These are phyloP conservation scores for Nettapus auritus DNA, from an alignment of 2,113 vertebrate genomes.

Conservation along the genomic window DNA sequence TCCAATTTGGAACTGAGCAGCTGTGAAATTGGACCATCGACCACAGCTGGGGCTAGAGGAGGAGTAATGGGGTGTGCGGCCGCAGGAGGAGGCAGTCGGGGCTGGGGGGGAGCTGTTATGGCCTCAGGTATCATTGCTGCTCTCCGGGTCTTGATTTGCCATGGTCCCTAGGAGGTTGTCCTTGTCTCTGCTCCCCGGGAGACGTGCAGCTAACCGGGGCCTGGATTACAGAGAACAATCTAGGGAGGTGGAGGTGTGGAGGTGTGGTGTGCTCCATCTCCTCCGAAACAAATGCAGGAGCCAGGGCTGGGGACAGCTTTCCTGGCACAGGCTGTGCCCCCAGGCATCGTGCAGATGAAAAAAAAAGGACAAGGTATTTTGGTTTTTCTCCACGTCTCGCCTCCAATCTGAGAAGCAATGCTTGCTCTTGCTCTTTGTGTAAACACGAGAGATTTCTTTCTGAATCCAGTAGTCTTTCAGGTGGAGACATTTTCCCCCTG, in stretches of 20 bases:
- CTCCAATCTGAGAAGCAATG: neutral
- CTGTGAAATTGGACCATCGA: slow-evolving; percentile 74
- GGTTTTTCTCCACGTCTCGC: neutral
- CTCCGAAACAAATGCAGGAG: accelerated
- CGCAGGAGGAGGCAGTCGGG: neutral
- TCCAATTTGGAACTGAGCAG: slow-evolving; percentile 67
- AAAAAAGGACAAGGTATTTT: neutral
- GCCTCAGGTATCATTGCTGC: accelerated
- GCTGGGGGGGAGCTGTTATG: neutral
- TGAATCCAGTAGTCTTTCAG: neutral
- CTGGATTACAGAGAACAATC: neutral
- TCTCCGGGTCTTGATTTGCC: accelerated
- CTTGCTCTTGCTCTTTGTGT: neutral
- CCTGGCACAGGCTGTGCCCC: neutral
- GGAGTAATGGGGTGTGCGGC: neutral
- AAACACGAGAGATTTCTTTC: neutral
- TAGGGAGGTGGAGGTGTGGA: neutral
- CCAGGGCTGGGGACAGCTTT: neutral
- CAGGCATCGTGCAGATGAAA: neutral
- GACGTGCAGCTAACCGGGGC: accelerated
- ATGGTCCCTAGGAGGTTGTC: accelerated
- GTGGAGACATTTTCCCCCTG: neutral
- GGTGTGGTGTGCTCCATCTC: neutral
- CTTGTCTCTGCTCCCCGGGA: neutral
- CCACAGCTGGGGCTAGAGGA: slow-evolving; percentile 71